Evolutionary conservation across 2,888 invertebrate species (phyloP).

Genomic region (Arge pagana): DNA sequence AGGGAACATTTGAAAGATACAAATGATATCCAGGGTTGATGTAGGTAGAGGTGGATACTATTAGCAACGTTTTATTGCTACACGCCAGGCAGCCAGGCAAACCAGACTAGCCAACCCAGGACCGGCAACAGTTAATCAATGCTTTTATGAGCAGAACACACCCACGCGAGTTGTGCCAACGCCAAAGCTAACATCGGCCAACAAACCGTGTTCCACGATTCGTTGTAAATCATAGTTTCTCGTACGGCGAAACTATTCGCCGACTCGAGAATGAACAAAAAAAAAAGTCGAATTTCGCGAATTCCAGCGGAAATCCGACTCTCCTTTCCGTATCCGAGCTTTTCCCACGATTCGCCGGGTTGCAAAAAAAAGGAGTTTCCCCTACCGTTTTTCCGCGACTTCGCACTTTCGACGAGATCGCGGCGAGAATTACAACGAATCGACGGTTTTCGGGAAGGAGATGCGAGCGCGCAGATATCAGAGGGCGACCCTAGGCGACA

Average conservation of each 20-base stretch:
- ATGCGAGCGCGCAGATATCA: neutral
- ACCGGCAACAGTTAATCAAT: slow-evolving; percentile 55
- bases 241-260: slow-evolving; percentile 4
- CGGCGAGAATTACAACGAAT: too few species aligned
- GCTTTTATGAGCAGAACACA: slow-evolving; percentile 47
- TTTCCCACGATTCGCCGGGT: too few species aligned
- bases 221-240: slow-evolving; percentile 16
- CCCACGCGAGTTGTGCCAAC: slow-evolving; percentile 16
- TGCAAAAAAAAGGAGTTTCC: too few species aligned
- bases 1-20: too few species aligned
- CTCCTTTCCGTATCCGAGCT: too few species aligned
- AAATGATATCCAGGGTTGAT: too few species aligned
- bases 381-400: too few species aligned
- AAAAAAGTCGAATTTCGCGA: too few species aligned
- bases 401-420: too few species aligned
- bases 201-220: slow-evolving; percentile 9
- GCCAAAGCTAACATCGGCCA: slow-evolving; percentile 4
- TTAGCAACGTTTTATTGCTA: slow-evolving; percentile 48
- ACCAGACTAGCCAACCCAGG: slow-evolving; percentile 42
- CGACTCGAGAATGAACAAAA: too few species aligned
- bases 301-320: too few species aligned
- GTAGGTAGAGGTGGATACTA: slow-evolving; percentile 30
- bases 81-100: slow-evolving; percentile 32
- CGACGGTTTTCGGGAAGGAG: too few species aligned
- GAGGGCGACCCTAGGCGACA: neutral